Evolutionary conservation across 2,888 invertebrate species (phyloP).

Genomic region (Epirrhoe tristata): DNA sequence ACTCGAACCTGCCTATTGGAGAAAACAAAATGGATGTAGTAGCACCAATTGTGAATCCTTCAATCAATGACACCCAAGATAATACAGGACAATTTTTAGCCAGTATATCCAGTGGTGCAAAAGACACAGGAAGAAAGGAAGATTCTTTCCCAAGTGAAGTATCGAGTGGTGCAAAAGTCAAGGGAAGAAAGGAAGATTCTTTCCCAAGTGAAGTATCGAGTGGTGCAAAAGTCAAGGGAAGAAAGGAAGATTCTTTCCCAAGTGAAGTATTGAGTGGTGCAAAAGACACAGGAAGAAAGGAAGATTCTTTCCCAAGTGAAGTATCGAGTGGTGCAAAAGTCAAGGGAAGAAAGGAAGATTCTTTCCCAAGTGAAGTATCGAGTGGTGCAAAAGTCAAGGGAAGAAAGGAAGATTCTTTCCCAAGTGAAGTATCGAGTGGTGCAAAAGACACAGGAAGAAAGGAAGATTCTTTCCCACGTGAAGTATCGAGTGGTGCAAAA

Average conservation of each 20-base stretch:
- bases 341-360: neutral
- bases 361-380: neutral
- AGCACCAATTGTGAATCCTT: neutral
- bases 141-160: too few relatives aligned
- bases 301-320: too few relatives aligned
- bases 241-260: too few relatives aligned
- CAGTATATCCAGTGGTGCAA: neutral
- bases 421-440: neutral
- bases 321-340: neutral
- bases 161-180: neutral
- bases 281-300: neutral
- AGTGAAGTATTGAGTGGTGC: neutral
- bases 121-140: neutral
- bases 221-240: neutral
- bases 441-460: neutral
- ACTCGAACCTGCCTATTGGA: neutral
- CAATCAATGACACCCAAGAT: neutral
- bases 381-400: neutral
- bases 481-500: neutral
- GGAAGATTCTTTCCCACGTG: too few relatives aligned
- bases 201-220: neutral
- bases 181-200: neutral
- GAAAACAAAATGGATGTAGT: neutral
- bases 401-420: neutral
- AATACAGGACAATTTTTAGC: neutral